Evolutionary conservation across 2,888 invertebrate species (phyloP), one percentile per base, ranked within the genome.

Genomic region (Proisotoma minuta): DNA sequence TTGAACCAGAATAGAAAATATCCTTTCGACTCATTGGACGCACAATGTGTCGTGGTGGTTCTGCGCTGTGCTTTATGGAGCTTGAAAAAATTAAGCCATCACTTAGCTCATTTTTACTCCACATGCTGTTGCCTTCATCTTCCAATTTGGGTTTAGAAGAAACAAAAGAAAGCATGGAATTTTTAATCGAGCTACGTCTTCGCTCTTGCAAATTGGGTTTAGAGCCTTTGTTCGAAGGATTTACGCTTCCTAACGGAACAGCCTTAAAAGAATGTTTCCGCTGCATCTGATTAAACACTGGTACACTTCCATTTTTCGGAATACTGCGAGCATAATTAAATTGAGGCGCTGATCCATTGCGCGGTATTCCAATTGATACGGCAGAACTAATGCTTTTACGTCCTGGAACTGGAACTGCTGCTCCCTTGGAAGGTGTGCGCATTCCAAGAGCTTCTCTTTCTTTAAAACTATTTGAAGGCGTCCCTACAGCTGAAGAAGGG

Each of bases 1-100:
- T 90, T 51, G 95, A 95, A 28, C 98, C 96, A 2, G 94, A 93
- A 80, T 97, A 97, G 82, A 98, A 97, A 76, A 97, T 96, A 79
- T 98, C 98, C 77, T 95, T 94, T 58, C 95, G 84, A 5, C 94
- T 94, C 80, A 97, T 80, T 2, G 96, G 96, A 20, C 94, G 43
- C 15, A 43, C 43, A 82, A 91, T 90, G 70, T 85, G 81, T 51
- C 83, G 81, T 68, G 82, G 82, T 74, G 84, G 84, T 64, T 78
- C 78, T n/a, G 63, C 48, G n/a, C 60, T 40, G 22, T 69, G 63
- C n/a, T 65, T 69, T 49, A 65, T 66, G 40, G 71, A 71, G 27
- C 66, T 72, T 34, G 67, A 69, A 49, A 72, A 72, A 24, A 73
- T 71, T n/a, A 73, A 48, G 4, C 71, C 71, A 56, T 73, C 73